These are phyloP conservation scores for Festucalex cinctus DNA, from an alignment of 2,113 vertebrate genomes.

Conservation along the genomic window DNA sequence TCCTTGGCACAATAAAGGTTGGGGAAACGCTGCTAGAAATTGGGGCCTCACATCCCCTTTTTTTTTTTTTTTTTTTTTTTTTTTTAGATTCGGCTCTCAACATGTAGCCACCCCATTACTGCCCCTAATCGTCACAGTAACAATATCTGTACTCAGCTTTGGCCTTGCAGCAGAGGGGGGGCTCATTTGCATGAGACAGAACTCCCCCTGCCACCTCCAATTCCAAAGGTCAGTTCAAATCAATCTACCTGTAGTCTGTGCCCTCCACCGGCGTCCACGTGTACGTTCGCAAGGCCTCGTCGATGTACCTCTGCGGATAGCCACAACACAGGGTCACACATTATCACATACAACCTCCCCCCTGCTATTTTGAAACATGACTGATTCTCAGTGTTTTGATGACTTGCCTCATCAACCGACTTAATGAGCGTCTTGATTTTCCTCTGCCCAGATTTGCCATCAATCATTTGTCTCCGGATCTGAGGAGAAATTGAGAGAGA, in stretches of 20 bases:
- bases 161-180: no score
- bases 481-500: conserved; percentile 41
- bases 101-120: no score
- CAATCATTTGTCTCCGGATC: conserved; percentile 96
- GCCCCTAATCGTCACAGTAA: no score
- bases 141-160: no score
- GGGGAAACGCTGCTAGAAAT: no score
- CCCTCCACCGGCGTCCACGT: conserved; percentile 94
- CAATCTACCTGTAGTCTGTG: conserved; percentile 91
- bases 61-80: no score
- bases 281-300: conserved; percentile 87
- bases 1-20: no score
- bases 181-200: no score
- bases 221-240: background rate
- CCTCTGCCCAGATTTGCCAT: conserved; percentile 82
- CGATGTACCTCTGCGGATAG: conserved; percentile 86
- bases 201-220: background rate
- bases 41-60: no score
- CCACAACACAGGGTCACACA: conserved; percentile 6
- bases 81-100: no score
- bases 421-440: conserved; percentile 94
- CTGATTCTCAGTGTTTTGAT: conserved; percentile 50
- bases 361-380: conserved; percentile 48
- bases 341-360: no score
- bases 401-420: conserved; percentile 92